Evolutionary conservation across 2,888 invertebrate genomes (phyloP), one percentile per base, ranked within the genome.

Genomic region (Corythucha ciliata): DNA sequence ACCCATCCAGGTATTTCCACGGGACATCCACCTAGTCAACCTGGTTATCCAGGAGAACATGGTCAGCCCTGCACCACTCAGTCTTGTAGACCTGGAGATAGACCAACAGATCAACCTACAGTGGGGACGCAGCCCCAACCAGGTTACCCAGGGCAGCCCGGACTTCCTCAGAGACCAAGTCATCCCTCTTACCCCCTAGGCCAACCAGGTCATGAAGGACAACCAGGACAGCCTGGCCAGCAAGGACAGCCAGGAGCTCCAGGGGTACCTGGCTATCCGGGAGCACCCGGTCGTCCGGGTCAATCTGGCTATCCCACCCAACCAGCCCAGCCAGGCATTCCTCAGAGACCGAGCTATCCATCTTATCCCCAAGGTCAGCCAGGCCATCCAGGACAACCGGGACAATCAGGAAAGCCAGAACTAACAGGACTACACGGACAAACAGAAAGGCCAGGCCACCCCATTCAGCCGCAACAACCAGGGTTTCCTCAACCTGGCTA

Each of bases 341-440:
- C n/a, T n/a, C n/a, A n/a, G n/a, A n/a, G 55, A 14, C 50, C 67
- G 24, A 60, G 60, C 47, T 40, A 53, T 46, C 61, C 64, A 39
- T 64, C 61, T 42, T n/a, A 50, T n/a, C 20, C 18, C 25, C 57
- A 58, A 12, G 46, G 59, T 21, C 40, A 26, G 12, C 37, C 48
- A 1, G 29, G 46, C 27, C 40, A 39, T 29, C 55, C 59, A 54
- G 58, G 57, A 32, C 25, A 55, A 36, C 60, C 62, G n/a, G 64
- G 66, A 12, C 61, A 61, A 44, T 67, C 66, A 21, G 36, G 26
- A 16, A 14, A 21, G 7, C 58, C 61, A 24, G 59, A 45, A 29
- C 58, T 20, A 25, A 59, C 63, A 24, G 54, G 54, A 40, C 3
- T 10, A 37, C 48, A 41, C 34, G 59, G 59, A 10, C 18, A 50